phyloP scores from a whole-genome alignment of 92 coral and sea anemone species.

The Epizoanthus scotinus region DNA sequence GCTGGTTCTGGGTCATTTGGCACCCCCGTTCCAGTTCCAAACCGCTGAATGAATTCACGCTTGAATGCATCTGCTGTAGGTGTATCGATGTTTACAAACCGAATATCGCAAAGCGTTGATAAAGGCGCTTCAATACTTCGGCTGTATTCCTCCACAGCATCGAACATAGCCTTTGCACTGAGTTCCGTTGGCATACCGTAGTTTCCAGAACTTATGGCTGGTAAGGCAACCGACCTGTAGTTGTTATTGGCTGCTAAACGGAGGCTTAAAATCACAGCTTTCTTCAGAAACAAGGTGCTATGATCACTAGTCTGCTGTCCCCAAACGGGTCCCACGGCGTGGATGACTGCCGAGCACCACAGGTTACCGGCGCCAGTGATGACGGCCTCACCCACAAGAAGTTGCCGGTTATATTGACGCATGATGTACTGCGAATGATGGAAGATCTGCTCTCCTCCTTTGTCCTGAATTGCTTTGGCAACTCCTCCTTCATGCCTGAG shows the following conservation, averaged over 20 bases:
- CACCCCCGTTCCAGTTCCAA: conserved; percentile 5
- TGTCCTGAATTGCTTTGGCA: conserved; percentile 80
- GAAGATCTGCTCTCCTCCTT: conserved; percentile 67
- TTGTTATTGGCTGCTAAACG: conserved; percentile 26
- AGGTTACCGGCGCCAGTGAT: conserved; percentile 61
- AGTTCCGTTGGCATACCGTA: conserved; percentile 51
- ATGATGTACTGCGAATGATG: conserved; percentile 51
- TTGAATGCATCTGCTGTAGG: conserved; percentile 64
- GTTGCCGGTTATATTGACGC: not conserved
- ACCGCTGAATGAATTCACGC: conserved; percentile 58
- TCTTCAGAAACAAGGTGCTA: conserved; percentile 29
- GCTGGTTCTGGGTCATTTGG: not conserved
- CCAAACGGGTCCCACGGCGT: conserved; percentile 79
- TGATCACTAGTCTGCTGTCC: conserved; percentile 27
- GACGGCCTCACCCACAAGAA: conserved; percentile 54
- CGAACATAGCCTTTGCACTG: conserved; percentile 75
- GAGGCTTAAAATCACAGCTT: conserved; percentile 59
- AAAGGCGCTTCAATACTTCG: not conserved
- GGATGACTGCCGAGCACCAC: conserved; percentile 68
- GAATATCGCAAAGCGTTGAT: conserved; percentile 53
- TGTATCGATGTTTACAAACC: conserved; percentile 64
- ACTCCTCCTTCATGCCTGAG: conserved; percentile 72
- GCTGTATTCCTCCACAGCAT: conserved; percentile 59
- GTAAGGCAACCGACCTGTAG: conserved; percentile 72
- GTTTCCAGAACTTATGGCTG: conserved; percentile 81